phyloP scores from a whole-genome alignment of 2,113 vertebrate species.

The Myotis lucifugus region DNA sequence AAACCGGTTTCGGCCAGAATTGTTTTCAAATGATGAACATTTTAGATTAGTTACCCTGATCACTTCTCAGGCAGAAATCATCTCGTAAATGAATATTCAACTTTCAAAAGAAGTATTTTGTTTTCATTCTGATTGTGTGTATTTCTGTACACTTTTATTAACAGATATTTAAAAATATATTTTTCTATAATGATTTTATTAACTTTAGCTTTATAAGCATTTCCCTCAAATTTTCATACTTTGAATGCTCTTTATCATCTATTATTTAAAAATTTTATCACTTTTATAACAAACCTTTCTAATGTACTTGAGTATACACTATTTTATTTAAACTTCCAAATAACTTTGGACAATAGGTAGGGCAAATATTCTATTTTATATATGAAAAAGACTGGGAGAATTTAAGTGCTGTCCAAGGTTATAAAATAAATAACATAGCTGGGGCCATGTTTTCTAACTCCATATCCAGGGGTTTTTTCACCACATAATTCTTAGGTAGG shows the following conservation, averaged over 20 bases:
- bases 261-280: constrained; percentile 18
- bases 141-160: not conserved
- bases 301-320: not conserved
- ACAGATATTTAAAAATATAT: not conserved
- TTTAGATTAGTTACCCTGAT: not conserved
- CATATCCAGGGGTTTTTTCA: not conserved
- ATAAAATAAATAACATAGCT: not conserved
- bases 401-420: not conserved
- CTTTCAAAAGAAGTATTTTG: constrained; percentile 5
- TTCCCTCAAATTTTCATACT: constrained; percentile 2
- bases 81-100: constrained; percentile 5
- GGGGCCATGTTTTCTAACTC: not conserved
- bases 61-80: not conserved
- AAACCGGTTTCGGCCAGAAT: too few relatives aligned
- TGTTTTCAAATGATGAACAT: constrained; percentile 43
- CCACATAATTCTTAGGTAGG: not conserved
- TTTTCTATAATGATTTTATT: constrained; percentile 45
- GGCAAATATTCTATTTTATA: not conserved
- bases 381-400: not conserved
- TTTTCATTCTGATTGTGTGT: constrained; percentile 7
- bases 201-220: constrained; percentile 48
- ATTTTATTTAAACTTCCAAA: not conserved
- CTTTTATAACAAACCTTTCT: constrained; percentile 14
- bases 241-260: constrained; percentile 8
- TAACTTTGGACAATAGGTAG: not conserved